Percentiles rank a stretch among this genome's conserved stretches.
These are phyloP conservation scores for Solea solea DNA, from an alignment of 2,113 vertebrate genomes.

Conservation along the genomic window DNA sequence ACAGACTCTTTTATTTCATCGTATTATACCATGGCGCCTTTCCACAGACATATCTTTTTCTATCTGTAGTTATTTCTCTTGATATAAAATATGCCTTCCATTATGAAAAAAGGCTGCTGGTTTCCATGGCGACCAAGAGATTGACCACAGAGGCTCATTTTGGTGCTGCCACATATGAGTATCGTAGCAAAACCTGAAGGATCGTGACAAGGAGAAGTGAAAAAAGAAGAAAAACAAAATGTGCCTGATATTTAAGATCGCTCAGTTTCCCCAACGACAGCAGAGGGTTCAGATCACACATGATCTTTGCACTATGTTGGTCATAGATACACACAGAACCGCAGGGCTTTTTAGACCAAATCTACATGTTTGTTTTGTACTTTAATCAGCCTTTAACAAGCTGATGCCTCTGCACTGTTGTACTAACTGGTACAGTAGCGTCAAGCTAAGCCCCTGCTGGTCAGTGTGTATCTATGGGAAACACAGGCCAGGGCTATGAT, in stretches of 20 bases:
- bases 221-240: constrained; percentile 66
- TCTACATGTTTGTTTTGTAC: constrained; percentile 23
- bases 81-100: constrained; percentile 76
- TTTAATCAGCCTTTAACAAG: neutral
- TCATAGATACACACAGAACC: constrained; percentile 32
- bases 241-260: constrained; percentile 76
- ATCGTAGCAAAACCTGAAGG: constrained; percentile 74
- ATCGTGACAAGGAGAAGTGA: constrained; percentile 42
- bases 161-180: constrained; percentile 66
- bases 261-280: constrained; percentile 43
- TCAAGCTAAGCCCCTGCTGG: neutral
- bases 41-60: constrained; percentile 77
- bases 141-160: constrained; percentile 61
- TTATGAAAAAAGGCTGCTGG: constrained; percentile 46
- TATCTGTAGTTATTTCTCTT: constrained; percentile 74
- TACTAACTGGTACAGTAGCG: neutral
- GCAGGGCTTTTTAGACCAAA: constrained; percentile 37
- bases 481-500: constrained; percentile 59
- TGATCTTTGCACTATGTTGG: constrained; percentile 39
- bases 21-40: constrained; percentile 76
- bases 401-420: no score
- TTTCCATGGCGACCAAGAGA: constrained; percentile 55
- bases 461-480: constrained; percentile 49
- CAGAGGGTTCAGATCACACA: constrained; percentile 32
- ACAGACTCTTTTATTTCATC: constrained; percentile 76